phyloP scores from a whole-genome alignment of 2,888 invertebrate genomes.

The Celastrina argiolus region DNA sequence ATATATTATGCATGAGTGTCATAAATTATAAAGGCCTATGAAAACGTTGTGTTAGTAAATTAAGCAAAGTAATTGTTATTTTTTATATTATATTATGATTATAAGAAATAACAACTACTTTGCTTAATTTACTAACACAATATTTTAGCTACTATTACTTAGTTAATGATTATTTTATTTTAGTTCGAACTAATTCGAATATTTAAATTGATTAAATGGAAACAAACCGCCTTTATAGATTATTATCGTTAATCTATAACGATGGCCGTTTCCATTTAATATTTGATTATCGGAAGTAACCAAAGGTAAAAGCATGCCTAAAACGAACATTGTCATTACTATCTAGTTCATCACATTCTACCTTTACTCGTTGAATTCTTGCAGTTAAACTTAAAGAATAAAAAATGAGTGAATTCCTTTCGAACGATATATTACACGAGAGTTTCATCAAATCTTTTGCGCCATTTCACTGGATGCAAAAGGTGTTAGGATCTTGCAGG shows the following conservation, averaged over 20 bases:
- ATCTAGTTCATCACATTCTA: too few relatives aligned
- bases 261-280: too few relatives aligned
- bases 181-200: neutral
- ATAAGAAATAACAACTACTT: too few relatives aligned
- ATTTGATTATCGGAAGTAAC: neutral
- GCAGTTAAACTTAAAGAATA: constrained; percentile 3
- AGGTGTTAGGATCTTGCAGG: constrained; percentile 46
- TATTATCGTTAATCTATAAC: too few relatives aligned
- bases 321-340: neutral
- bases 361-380: constrained; percentile 23
- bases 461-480: constrained; percentile 42
- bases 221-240: neutral
- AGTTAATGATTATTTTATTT: neutral
- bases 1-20: neutral
- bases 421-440: constrained; percentile 49
- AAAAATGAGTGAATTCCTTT: constrained; percentile 44
- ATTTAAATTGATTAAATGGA: neutral
- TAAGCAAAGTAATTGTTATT: too few relatives aligned
- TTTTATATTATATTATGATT: too few relatives aligned
- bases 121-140: too few relatives aligned
- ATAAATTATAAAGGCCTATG: neutral
- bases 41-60: too few relatives aligned
- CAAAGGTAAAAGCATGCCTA: neutral
- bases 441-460: constrained; percentile 42
- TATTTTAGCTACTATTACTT: neutral